Evolutionary conservation across 92 coral and sea anemone species (phyloP).

Genomic region (Heteractis magnifica): DNA sequence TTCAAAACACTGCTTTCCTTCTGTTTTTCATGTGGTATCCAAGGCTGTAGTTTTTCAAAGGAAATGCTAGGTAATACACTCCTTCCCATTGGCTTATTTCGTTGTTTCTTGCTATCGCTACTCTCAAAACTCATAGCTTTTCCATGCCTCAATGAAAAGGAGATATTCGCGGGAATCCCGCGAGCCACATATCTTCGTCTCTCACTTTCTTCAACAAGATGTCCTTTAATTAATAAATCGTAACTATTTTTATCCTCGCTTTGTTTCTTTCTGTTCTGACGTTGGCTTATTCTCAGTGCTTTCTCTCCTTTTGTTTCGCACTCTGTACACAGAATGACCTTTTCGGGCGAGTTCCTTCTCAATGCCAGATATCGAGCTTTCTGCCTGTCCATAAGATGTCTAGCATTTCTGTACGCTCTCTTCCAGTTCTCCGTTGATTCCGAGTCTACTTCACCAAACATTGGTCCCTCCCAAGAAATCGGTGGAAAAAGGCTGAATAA

Average conservation of each 20-base stretch:
- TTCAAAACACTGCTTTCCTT: not conserved
- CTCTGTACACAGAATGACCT: not conserved
- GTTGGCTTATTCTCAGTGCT: not conserved
- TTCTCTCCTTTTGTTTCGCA: not conserved
- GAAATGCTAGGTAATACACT: not conserved
- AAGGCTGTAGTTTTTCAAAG: not conserved
- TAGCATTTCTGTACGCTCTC: not conserved
- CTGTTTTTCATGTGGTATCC: not conserved
- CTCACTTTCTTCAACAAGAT: not conserved
- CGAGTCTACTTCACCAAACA: not conserved
- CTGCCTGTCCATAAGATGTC: not conserved
- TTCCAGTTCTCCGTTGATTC: not conserved
- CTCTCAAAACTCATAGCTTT: not conserved
- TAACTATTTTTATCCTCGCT: not conserved
- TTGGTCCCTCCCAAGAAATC: not conserved
- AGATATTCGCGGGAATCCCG: not conserved
- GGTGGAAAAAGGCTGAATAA: conserved; percentile 2
- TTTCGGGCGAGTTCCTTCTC: not conserved
- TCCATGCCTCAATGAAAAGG: not conserved
- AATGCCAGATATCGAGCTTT: not conserved
- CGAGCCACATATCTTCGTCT: not conserved
- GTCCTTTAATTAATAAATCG: not conserved
- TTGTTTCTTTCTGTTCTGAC: not conserved
- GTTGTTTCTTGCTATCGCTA: not conserved
- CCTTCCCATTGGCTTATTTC: not conserved